Conservation (phyloP, 2,888 invertebrate species). For the Agriopis marginaria region DNA sequence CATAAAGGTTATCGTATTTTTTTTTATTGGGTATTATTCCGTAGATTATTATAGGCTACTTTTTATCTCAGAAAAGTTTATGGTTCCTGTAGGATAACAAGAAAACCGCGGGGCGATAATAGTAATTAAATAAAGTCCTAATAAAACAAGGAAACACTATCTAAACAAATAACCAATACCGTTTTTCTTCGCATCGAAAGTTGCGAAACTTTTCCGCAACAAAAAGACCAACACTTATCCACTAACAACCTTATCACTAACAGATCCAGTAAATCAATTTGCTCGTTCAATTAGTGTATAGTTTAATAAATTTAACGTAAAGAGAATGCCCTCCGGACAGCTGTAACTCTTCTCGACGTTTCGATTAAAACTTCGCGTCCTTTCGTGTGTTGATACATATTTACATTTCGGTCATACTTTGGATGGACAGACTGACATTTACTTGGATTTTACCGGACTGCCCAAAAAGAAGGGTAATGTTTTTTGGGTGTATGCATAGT, state of each 20-base stretch:
- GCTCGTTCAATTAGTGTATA: conserved; percentile 68
- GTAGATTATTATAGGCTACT: no score
- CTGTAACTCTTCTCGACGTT: conserved; percentile 54
- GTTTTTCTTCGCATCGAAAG: neutral
- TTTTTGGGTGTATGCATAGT: no score
- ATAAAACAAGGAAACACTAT: no score
- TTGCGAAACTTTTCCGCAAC: conserved; percentile 23
- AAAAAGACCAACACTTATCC: conserved; percentile 41
- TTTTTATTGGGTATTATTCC: no score
- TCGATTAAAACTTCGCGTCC: conserved; percentile 67
- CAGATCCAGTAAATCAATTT: conserved; percentile 53
- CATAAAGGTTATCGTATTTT: no score
- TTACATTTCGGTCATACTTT: conserved; percentile 42
- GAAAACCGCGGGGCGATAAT: no score
- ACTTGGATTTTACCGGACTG: no score
- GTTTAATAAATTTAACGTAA: conserved; percentile 69
- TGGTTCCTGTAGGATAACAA: no score
- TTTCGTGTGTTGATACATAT: conserved; percentile 43
- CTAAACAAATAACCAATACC: neutral
- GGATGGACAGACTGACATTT: no score
- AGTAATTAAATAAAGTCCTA: no score
- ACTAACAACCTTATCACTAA: conserved; percentile 41
- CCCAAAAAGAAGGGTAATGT: neutral
- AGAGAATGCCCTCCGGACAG: conserved; percentile 52
- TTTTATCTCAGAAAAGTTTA: no score